Base-by-base conservation (phyloP, 1,140 invertebrate genomes). In the Diorhabda carinulata region DNA sequence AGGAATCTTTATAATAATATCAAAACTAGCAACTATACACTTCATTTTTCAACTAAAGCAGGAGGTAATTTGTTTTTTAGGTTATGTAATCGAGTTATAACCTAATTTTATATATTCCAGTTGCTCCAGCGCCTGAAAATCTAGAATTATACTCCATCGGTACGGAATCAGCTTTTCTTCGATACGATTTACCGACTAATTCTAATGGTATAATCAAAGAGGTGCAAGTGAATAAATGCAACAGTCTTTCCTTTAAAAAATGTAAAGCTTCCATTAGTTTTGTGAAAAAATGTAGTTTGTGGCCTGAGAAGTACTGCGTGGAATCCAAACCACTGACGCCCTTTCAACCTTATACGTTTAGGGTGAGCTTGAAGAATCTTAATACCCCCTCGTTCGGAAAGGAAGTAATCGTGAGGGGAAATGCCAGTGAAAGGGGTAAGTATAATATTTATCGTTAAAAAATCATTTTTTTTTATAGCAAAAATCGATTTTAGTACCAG, bases 91-190 rank as follows among this genome's bases (percentile, higher is more conserved):
- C 47, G 47, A 52, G 5, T 52, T 52, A 6, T 6, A 52, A 52
- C 47, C 5, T 52, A 8, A 52, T 52, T 52, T 52, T 52, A 57
- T 9, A 4, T 65, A 2, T 67, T 72, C 41, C 43, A 76, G 74
- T 72, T 52, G 76, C 76, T 43, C 63, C 70, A 40, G 5, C 71
- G 41, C 68, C 75, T 5, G 60, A 62, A 70, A 77, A 78, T 44
- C 62, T 76, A 7, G 75, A 78, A 71, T 7, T 77, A 6, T 78
- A 76, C 60, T 70, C 75, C 6, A 73, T 74, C 6, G 75, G 69
- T 25, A 10, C 63, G 3, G 70, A 75, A 43, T 69, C 67, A 4
- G 70, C 72, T 2, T 76, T 69, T 10, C 40, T 78, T 4, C 60
- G 76, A 5, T 78, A 77, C 62, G 72, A 78, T 25, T 61, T 78